These are phyloP conservation scores for Lepilemur septentrionalis DNA, from an alignment of 2,797 vertebrate genomes.

Conservation along the genomic window DNA sequence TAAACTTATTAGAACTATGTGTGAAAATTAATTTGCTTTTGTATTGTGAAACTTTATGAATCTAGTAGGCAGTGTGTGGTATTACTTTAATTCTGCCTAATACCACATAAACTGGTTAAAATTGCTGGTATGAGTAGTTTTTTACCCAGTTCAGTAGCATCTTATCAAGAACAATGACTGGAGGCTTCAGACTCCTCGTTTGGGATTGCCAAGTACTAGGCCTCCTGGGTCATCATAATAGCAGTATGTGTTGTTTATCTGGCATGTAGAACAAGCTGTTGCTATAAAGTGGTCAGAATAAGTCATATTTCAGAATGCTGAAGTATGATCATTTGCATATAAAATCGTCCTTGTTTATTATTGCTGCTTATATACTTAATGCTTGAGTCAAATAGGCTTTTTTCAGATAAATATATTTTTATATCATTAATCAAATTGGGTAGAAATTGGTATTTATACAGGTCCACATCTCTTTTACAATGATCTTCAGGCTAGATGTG, in stretches of 20 bases:
- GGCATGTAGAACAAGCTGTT: background rate
- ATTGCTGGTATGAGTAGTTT: background rate
- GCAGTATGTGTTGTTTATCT: background rate
- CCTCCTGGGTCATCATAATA: background rate
- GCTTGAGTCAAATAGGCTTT: background rate
- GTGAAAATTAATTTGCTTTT: slow-evolving; percentile 38
- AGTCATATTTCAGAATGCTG: background rate
- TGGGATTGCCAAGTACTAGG: background rate
- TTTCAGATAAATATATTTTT: background rate
- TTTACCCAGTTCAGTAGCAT: background rate
- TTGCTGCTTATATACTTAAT: background rate
- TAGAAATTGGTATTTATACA: background rate
- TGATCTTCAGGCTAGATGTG: background rate
- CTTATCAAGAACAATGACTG: background rate
- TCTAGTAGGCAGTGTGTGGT: background rate
- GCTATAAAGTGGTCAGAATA: background rate
- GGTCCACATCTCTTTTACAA: background rate
- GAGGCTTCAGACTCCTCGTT: background rate
- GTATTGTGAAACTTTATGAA: background rate
- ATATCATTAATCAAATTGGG: background rate
- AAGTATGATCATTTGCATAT: background rate
- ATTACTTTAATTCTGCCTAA: slow-evolving; percentile 9
- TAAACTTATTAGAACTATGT: slow-evolving; percentile 32
- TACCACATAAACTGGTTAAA: background rate
- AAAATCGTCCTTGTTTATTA: background rate